Evolutionary conservation across 2,113 vertebrate genomes (phyloP).

Genomic region (Nematolebias whitei): DNA sequence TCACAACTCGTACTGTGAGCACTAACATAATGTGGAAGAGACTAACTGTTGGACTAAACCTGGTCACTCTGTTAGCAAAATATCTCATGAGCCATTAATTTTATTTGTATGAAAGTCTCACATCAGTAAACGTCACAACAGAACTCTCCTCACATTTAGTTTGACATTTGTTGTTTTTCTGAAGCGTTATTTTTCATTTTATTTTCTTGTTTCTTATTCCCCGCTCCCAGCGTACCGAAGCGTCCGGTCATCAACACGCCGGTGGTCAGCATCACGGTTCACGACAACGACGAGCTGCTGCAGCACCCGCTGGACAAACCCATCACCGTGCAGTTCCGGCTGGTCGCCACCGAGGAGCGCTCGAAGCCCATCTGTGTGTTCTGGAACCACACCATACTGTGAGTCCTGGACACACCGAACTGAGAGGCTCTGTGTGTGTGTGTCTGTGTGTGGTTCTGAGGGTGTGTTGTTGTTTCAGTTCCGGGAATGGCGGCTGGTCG

Average conservation of each 20-base stretch:
- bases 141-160: not conserved
- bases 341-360: slow-evolving; percentile 90
- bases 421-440: not conserved
- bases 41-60: no score
- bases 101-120: no score
- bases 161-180: not conserved
- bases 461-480: slow-evolving; percentile 32
- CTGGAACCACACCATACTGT: slow-evolving; percentile 95
- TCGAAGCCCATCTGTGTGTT: slow-evolving; percentile 97
- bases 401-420: slow-evolving; percentile 58
- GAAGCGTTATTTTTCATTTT: no score
- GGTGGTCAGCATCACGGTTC: slow-evolving; percentile 91
- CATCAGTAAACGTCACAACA: not conserved
- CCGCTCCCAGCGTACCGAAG: slow-evolving; percentile 90
- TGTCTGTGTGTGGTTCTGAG: not conserved
- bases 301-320: slow-evolving; percentile 85
- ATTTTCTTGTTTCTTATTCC: no score
- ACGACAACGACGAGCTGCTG: slow-evolving; percentile 80
- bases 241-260: slow-evolving; percentile 93
- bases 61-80: no score
- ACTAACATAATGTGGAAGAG: no score
- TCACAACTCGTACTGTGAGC: no score
- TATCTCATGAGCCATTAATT: no score
- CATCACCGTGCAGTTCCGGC: slow-evolving; percentile 92
- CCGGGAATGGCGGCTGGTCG: slow-evolving; percentile 86